Evolutionary conservation across 23 tunicate genomes (phyloP).

Genomic region (Trididemnum miniatum): DNA sequence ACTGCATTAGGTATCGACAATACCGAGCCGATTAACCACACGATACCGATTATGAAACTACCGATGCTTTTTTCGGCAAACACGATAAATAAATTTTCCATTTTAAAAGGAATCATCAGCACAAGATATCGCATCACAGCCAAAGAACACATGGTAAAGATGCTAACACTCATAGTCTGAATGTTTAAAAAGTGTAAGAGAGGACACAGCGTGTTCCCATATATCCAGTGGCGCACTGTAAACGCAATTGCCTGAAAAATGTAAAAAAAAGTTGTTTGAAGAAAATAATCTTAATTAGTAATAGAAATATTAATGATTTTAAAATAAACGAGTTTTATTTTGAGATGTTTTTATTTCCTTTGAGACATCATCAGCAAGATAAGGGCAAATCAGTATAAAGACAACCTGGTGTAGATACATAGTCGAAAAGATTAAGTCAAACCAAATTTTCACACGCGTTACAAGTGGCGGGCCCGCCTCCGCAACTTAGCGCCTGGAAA

Average conservation of each 20-base stretch:
- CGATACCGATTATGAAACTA: constrained; percentile 27
- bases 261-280: too few species aligned
- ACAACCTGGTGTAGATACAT: too few species aligned
- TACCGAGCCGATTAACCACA: constrained; percentile 47
- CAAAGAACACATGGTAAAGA: constrained; percentile 82
- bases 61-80: constrained; percentile 46
- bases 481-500: too few species aligned
- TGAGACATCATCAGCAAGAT: too few species aligned
- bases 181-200: constrained; percentile 45
- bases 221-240: constrained; percentile 28
- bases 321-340: too few species aligned
- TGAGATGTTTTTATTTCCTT: too few species aligned
- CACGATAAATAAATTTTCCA: constrained; percentile 55
- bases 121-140: constrained; percentile 83
- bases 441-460: too few species aligned
- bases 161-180: constrained; percentile 52
- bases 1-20: constrained; percentile 46
- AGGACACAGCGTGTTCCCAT: constrained; percentile 56
- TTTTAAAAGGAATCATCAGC: constrained; percentile 59
- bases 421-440: too few species aligned
- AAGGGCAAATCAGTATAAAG: too few species aligned
- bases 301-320: too few species aligned
- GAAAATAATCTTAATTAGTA: too few species aligned
- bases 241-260: constrained; percentile 23
- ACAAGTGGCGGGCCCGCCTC: too few species aligned